Evolutionary conservation across 2,888 invertebrate genomes (phyloP).

Genomic region (Hydraecia micacea): DNA sequence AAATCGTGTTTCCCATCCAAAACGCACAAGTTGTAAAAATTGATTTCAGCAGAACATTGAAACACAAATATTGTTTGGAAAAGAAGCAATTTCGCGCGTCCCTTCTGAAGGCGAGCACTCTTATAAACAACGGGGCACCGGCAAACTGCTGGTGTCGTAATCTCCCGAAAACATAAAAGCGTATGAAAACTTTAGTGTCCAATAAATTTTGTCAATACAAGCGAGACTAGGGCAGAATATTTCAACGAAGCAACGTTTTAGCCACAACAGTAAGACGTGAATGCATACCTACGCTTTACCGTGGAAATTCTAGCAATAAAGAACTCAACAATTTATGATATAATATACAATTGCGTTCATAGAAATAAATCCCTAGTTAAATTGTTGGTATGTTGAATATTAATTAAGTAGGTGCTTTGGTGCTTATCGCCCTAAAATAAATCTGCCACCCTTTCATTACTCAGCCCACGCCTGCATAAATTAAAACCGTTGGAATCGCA

Average conservation of each 20-base stretch:
- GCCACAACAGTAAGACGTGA: slow-evolving; percentile 48
- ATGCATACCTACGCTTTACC: slow-evolving; percentile 21
- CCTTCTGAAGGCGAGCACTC: slow-evolving; percentile 75
- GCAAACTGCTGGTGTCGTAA: slow-evolving; percentile 80
- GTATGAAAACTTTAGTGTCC: slow-evolving; percentile 86
- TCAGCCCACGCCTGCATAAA: slow-evolving; percentile 18
- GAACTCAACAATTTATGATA: slow-evolving; percentile 12
- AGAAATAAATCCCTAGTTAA: slow-evolving; percentile 8
- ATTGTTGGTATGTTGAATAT: slow-evolving; percentile 20
- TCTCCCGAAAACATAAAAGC: slow-evolving; percentile 84
- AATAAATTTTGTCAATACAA: slow-evolving; percentile 85
- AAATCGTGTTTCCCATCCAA: slow-evolving; percentile 30
- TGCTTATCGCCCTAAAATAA: slow-evolving; percentile 31
- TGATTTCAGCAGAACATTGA: slow-evolving; percentile 71
- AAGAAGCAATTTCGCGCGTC: slow-evolving; percentile 77
- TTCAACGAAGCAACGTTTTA: slow-evolving; percentile 71
- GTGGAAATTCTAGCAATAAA: slow-evolving; percentile 10
- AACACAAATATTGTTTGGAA: slow-evolving; percentile 75
- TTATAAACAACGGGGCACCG: slow-evolving; percentile 78
- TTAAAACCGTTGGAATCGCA: slow-evolving; percentile 39
- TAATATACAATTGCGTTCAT: slow-evolving; percentile 10
- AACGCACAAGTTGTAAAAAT: slow-evolving; percentile 58
- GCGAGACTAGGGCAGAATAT: slow-evolving; percentile 73
- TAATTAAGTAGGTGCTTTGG: slow-evolving; percentile 13
- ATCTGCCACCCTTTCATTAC: slow-evolving; percentile 22